Base-by-base conservation (phyloP, 2,797 vertebrate species). In the Danio jaintianensis region DNA sequence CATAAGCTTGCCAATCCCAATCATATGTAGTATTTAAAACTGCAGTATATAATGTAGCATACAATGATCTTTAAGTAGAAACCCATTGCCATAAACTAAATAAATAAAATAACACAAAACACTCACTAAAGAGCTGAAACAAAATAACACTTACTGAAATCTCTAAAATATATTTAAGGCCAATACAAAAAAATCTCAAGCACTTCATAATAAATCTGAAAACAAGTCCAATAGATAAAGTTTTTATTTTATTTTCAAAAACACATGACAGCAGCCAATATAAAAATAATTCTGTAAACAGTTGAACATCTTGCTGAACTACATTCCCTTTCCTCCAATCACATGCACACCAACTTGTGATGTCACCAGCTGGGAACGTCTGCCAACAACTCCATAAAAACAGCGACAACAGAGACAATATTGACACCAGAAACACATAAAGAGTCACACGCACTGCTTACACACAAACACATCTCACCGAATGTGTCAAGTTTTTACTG, bases 281-380 rank as follows among this genome's bases (percentile, higher is more conserved):
- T 70, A 22, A 78, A 80, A 73, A 43, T 43, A 36, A n/a, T 47
- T 36, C 38, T 81, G 79, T 83, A 81, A 76, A 79, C 70, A 38
- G n/a, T 50, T 16, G 61, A 42, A 70, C 13, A 50, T 22, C n/a
- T 40, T 43, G 9, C 66, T 59, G 20, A 48, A 80, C 3, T 38
- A 3, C 38, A 63, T 7, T 72, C 15, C 10, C 58, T 66, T 62
- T 50, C 42, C 15, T 50, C 13, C 56, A 52, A 50, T 52, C 36
- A 16, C 48, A 68, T 42, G 7, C 5, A 5, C 1, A 0, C 6
- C 13, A 36, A 18, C 18, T 40, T 16, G n/a, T 22, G 9, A 62
- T 11, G 18, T 38, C 38, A 62, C 18, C 18, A 15, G 59, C 9
- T 67, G 13, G n/a, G n/a, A 68, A 67, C 56, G 56, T 59, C 48